These are phyloP conservation scores for Eupithecia tripunctaria DNA, from an alignment of 2,888 invertebrate species.

Conservation along the genomic window DNA sequence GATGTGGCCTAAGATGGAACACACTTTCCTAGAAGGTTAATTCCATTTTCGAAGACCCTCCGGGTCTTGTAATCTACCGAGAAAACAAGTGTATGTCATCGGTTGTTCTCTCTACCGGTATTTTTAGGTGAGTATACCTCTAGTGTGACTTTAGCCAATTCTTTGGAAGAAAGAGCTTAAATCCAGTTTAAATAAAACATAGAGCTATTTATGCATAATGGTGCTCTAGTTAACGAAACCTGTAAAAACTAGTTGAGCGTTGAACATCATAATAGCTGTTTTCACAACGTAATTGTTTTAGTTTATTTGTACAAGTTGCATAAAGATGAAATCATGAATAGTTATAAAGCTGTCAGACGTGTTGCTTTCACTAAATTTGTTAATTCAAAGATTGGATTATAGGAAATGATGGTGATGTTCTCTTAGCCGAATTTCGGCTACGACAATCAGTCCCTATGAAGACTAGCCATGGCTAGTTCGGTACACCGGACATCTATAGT, in stretches of 20 bases:
- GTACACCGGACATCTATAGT: too few species aligned
- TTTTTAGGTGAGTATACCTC: neutral
- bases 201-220: neutral
- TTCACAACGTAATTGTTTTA: slow-evolving; percentile 38
- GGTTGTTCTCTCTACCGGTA: neutral
- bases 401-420: too few species aligned
- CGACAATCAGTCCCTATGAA: too few species aligned
- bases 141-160: neutral
- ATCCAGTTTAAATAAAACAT: neutral
- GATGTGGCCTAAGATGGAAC: neutral
- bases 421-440: too few species aligned
- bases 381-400: neutral
- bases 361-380: slow-evolving; percentile 4
- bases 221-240: slow-evolving; percentile 21
- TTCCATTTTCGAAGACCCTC: neutral
- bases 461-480: too few species aligned
- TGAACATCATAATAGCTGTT: slow-evolving; percentile 41
- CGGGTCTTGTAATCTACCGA: too few species aligned
- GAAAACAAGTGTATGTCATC: neutral
- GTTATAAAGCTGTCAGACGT: slow-evolving; percentile 35
- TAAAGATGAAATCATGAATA: slow-evolving; percentile 40
- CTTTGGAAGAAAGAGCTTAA: neutral
- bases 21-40: neutral
- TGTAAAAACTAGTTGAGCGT: slow-evolving; percentile 41
- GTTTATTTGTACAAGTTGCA: slow-evolving; percentile 37